Base-by-base conservation (phyloP, 2,888 invertebrate species). In the Coenonympha glycerion region DNA sequence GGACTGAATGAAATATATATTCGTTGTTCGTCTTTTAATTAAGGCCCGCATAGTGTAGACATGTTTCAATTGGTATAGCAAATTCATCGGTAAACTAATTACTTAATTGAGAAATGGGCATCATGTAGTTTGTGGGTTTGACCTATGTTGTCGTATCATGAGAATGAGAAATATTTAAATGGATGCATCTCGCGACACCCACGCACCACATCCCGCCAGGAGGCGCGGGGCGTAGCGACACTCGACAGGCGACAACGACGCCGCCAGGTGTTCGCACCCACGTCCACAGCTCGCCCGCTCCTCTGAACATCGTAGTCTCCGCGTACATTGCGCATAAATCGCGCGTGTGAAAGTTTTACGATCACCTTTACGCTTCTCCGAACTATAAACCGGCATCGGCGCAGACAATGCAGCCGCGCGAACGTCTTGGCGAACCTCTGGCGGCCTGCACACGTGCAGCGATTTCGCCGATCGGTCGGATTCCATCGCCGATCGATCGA, bases 281-380 rank as follows among this genome's bases (percentile, higher is more conserved):
- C 87, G 77, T 79, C 63, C 78, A 71, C 76, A 82, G 76, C 77
- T 68, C 64, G 53, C 68, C 64, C 71, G 73, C 74, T 79, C 77
- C 73, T 80, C 79, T 69, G 71, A 75, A 75, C 79, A 81, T 80
- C 81, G 84, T 80, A 79, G 83, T 83, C 80, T 79, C 76, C 73
- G 69, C 68, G 68, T 71, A 75, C 73, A 75, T 75, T 73, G 69
- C 70, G 68, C 76, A 83, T 85, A 85, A 84, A 85, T 84, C 73
- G 83, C 71, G 72, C 68, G 79, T 80, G 85, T 84, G 86, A 87
- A 86, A 87, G 85, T 86, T 86, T 86, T 85, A 86, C 79, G 85
- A 83, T 68, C 81, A 77, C 78, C 79, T 81, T 77, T 76, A 79
- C 70, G 73, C 76, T 82, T 84, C 83, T 75, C 69, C 73, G 81